phyloP scores from a whole-genome alignment of 1,140 invertebrate species.

The Halesus radiatus region DNA sequence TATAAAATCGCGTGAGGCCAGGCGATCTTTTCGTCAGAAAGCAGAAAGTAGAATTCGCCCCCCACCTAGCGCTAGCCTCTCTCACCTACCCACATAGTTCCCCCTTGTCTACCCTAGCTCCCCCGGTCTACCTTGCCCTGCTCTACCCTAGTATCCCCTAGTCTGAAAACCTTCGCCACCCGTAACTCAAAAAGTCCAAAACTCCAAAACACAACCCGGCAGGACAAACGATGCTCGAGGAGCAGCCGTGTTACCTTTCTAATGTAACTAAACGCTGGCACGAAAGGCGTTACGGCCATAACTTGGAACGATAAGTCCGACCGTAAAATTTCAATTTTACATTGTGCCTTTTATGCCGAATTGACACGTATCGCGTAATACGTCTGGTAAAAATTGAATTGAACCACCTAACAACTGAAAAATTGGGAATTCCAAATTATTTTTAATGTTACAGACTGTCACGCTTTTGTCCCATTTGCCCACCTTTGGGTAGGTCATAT shows the following conservation, averaged over 20 bases:
- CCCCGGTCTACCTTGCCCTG: too few species aligned
- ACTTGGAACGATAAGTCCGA: background rate
- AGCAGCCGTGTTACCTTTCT: constrained; percentile 18
- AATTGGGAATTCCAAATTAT: too few species aligned
- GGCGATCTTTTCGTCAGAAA: constrained; percentile 20
- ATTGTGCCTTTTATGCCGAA: background rate
- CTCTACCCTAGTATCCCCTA: background rate
- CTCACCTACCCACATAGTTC: too few species aligned
- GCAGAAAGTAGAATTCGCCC: background rate
- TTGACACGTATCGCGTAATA: constrained; percentile 2
- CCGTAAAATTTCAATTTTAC: constrained; percentile 11
- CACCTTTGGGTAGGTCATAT: too few species aligned
- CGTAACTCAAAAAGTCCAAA: constrained; percentile 16
- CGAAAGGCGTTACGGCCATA: background rate
- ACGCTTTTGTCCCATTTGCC: too few species aligned
- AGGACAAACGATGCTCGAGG: constrained; percentile 6
- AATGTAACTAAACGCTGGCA: constrained; percentile 22
- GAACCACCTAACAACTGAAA: too few species aligned
- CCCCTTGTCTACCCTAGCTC: too few species aligned
- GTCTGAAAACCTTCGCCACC: background rate
- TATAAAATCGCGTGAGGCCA: background rate
- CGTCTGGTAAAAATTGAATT: background rate
- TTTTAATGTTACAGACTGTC: too few species aligned
- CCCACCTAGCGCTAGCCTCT: too few species aligned
- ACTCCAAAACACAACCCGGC: background rate